A percentile compares a stretch with the other conserved stretches of the same genome.
These are phyloP conservation scores for Brachyptera risi DNA, from an alignment of 2,888 invertebrate genomes.

Conservation along the genomic window DNA sequence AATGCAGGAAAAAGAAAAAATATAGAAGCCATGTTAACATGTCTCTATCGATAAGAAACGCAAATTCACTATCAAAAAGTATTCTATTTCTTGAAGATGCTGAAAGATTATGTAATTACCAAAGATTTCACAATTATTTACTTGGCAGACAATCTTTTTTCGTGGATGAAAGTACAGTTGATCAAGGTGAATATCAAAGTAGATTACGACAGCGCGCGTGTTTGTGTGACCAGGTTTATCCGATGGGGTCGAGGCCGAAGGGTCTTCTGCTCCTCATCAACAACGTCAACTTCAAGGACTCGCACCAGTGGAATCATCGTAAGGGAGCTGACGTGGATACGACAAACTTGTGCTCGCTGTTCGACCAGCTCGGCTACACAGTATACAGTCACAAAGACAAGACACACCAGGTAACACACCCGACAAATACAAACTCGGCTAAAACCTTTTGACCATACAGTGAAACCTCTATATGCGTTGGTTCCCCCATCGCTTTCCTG, in stretches of 20 bases:
- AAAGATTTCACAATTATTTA: no score
- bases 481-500: no score
- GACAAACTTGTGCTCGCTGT: slow-evolving; percentile 54
- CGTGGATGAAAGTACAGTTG: no score
- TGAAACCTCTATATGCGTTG: no score
- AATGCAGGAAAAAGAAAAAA: no score
- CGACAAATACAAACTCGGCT: no score
- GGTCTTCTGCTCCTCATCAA: slow-evolving; percentile 60
- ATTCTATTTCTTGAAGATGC: no score
- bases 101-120: no score
- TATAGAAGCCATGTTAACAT: slow-evolving; percentile 14
- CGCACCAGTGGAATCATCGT: slow-evolving; percentile 45
- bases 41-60: not conserved
- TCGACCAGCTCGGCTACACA: slow-evolving; percentile 56
- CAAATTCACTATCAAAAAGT: no score
- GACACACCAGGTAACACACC: slow-evolving; percentile 46
- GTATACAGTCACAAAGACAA: slow-evolving; percentile 47
- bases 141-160: no score
- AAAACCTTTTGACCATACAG: no score
- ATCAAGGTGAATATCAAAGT: not conserved
- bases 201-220: not conserved
- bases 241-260: slow-evolving; percentile 52
- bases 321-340: slow-evolving; percentile 59
- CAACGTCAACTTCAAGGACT: slow-evolving; percentile 52
- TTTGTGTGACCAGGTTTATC: slow-evolving; percentile 44